Conservation (phyloP, 2,888 invertebrate genomes). For the Drosophila subsilvestris region DNA sequence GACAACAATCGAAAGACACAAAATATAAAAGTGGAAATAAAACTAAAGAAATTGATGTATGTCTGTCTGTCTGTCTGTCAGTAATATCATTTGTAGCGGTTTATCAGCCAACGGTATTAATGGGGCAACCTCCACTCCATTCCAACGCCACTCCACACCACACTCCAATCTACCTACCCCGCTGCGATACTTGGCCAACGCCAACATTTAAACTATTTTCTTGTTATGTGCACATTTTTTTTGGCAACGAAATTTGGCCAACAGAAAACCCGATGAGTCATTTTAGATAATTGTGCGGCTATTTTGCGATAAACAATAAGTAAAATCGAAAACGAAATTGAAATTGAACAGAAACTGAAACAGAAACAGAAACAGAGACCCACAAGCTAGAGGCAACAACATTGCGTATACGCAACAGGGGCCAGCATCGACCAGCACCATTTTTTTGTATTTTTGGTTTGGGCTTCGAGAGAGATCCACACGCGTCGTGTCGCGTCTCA, state of each 20-base stretch:
- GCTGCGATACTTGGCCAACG: constrained; percentile 50
- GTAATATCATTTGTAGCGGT: constrained; percentile 78
- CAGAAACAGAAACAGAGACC: constrained; percentile 7
- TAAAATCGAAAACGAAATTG: constrained; percentile 21
- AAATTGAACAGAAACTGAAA: too few relatives aligned
- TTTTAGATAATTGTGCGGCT: constrained; percentile 71
- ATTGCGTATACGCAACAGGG: constrained; percentile 63
- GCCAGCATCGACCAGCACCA: neutral
- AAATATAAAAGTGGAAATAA: constrained; percentile 16
- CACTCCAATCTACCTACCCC: constrained; percentile 40
- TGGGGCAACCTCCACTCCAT: constrained; percentile 74
- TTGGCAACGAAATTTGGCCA: constrained; percentile 67
- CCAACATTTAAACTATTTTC: constrained; percentile 73
- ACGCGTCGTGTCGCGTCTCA: constrained; percentile 53
- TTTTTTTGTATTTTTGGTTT: neutral
- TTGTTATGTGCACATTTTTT: constrained; percentile 74
- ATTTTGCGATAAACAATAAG: constrained; percentile 45
- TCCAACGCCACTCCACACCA: constrained; percentile 2
- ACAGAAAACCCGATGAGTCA: constrained; percentile 74
- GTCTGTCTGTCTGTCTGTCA: constrained; percentile 51
- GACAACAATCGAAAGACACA: neutral
- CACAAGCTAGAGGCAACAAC: neutral
- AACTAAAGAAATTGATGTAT: constrained; percentile 49
- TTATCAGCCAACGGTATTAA: constrained; percentile 76
- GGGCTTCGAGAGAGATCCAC: constrained; percentile 71